phyloP scores from a whole-genome alignment of 2,113 vertebrate genomes.

The Protobothrops flavoviridis region DNA sequence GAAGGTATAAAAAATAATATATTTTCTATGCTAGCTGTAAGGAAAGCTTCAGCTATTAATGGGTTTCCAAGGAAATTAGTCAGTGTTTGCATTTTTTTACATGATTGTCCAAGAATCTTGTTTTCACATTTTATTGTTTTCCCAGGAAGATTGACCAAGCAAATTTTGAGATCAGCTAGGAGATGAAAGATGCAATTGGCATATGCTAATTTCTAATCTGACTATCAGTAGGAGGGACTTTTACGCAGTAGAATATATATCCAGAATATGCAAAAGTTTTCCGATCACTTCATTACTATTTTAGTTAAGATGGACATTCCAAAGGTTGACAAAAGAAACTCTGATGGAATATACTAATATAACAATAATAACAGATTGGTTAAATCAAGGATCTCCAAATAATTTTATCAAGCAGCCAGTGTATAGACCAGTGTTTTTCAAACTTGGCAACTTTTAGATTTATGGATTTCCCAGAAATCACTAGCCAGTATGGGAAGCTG shows the following conservation, averaged over 20 bases:
- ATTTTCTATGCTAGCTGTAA: background rate
- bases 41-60: background rate
- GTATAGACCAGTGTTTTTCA: background rate
- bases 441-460: background rate
- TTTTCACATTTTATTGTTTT: background rate
- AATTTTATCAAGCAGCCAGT: background rate
- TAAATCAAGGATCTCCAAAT: background rate
- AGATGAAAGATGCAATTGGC: background rate
- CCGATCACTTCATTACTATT: background rate
- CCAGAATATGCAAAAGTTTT: background rate
- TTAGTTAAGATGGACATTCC: background rate
- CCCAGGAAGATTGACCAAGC: background rate
- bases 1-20: background rate
- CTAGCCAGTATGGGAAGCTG: background rate
- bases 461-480: background rate
- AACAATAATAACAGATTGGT: background rate
- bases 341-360: background rate
- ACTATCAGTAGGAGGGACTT: background rate
- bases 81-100: background rate
- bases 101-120: background rate
- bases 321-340: background rate
- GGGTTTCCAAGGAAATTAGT: background rate
- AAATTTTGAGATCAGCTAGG: background rate
- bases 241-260: background rate
- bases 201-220: background rate